Conservation (phyloP, 2,113 vertebrate genomes). For the Pseudopipra pipra region DNA sequence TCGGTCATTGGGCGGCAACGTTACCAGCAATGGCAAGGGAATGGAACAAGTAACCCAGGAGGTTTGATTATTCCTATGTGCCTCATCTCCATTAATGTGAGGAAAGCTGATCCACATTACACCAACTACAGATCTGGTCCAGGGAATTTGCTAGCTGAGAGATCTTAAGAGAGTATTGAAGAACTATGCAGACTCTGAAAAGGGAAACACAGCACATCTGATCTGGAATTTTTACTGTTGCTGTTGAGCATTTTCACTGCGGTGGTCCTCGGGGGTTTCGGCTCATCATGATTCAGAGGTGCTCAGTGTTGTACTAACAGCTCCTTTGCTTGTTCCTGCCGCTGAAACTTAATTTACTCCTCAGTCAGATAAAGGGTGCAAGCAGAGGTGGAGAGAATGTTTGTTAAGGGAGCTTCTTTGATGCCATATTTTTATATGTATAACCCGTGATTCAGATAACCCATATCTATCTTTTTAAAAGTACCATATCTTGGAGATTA, state of each 20-base stretch:
- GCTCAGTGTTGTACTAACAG: neutral
- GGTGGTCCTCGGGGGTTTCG: neutral
- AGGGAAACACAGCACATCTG: neutral
- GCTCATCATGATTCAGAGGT: neutral
- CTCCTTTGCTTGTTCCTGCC: neutral
- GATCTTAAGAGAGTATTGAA: neutral
- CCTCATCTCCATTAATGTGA: neutral
- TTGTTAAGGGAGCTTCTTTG: constrained; percentile 42
- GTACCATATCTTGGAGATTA: neutral
- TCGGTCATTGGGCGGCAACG: neutral
- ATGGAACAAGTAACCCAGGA: neutral
- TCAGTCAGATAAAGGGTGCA: constrained; percentile 15
- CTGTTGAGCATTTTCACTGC: neutral
- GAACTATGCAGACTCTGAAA: neutral
- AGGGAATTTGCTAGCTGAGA: neutral
- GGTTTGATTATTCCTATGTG: neutral
- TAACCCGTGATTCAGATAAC: constrained; percentile 16
- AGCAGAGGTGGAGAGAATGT: constrained; percentile 18
- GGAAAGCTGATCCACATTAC: neutral
- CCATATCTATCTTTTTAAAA: constrained; percentile 16
- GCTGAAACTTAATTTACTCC: neutral
- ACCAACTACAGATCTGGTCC: neutral
- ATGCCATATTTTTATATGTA: constrained; percentile 21
- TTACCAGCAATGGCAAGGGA: neutral
- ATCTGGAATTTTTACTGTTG: neutral